A percentile compares a stretch with the other conserved stretches of the same genome.
Evolutionary conservation across 2,113 vertebrate genomes (phyloP).

Genomic region (Tenebrosternarchus preto): DNA sequence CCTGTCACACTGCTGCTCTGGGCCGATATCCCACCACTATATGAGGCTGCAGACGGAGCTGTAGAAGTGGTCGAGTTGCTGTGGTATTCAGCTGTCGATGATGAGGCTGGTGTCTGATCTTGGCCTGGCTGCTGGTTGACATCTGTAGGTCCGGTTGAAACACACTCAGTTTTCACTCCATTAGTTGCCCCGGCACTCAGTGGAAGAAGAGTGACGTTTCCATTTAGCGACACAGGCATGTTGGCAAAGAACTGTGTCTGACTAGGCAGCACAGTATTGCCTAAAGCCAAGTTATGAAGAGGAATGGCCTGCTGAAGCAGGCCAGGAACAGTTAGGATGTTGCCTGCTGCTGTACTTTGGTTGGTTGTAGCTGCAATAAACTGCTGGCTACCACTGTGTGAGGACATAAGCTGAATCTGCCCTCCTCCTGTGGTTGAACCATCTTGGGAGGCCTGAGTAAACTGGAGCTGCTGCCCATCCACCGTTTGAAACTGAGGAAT

Average conservation of each 20-base stretch:
- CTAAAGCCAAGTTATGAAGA: constrained; percentile 86
- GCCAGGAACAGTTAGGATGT: constrained; percentile 89
- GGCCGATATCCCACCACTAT: constrained; percentile 61
- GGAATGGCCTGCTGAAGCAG: constrained; percentile 92
- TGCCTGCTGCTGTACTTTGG: constrained; percentile 74
- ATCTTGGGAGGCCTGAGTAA: constrained; percentile 85
- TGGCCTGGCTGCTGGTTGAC: constrained; percentile 65
- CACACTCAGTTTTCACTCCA: constrained; percentile 59
- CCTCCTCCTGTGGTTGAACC: constrained; percentile 71
- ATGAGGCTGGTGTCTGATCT: background rate
- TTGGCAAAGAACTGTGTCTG: constrained; percentile 92
- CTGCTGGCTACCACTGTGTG: constrained; percentile 83
- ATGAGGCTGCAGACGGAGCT: constrained; percentile 78
- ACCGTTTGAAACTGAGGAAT: constrained; percentile 96
- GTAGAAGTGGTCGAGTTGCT: constrained; percentile 76
- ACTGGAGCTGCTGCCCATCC: constrained; percentile 91
- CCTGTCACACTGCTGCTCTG: constrained; percentile 62
- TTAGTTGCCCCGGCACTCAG: constrained; percentile 79
- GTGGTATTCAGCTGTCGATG: constrained; percentile 64
- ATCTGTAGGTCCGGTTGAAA: constrained; percentile 56
- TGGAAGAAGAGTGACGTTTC: constrained; percentile 92
- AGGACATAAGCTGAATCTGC: constrained; percentile 89
- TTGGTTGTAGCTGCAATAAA: constrained; percentile 80
- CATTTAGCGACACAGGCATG: constrained; percentile 90
- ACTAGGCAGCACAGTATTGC: constrained; percentile 84